Evolutionary conservation across 2,888 invertebrate species (phyloP).

Genomic region (Anarsia innoxiella): DNA sequence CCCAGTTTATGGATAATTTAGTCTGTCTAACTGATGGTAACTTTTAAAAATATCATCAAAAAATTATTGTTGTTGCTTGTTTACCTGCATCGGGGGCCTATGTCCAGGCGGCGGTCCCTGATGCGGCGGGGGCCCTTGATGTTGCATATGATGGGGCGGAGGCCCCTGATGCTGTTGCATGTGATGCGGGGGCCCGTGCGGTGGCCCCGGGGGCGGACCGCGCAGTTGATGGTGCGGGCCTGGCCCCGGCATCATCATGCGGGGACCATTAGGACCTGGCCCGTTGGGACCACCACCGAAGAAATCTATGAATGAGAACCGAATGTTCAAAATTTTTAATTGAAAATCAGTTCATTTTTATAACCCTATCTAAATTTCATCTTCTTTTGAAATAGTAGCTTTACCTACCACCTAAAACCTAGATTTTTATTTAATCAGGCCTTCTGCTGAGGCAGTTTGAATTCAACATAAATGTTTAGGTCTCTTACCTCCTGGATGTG

Average conservation of each 20-base stretch:
- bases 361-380: no score
- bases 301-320: conserved; percentile 43
- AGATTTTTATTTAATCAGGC: no score
- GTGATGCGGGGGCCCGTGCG: conserved; percentile 58
- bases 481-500: conserved; percentile 74
- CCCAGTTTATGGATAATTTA: no score
- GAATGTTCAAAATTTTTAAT: no score
- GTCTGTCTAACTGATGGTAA: no score
- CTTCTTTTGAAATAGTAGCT: no score
- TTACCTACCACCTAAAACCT: no score
- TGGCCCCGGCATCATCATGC: conserved; percentile 55
- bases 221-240: conserved; percentile 58
- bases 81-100: conserved; percentile 76
- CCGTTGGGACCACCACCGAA: conserved; percentile 66
- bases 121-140: conserved; percentile 67
- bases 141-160: conserved; percentile 58
- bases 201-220: conserved; percentile 57
- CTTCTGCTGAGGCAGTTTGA: no score
- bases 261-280: conserved; percentile 64
- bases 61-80: no score
- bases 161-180: conserved; percentile 64
- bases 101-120: conserved; percentile 67
- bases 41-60: no score
- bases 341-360: no score
- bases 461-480: no score